Conservation (phyloP, 1,140 invertebrate genomes). For the Tribolium madens region DNA sequence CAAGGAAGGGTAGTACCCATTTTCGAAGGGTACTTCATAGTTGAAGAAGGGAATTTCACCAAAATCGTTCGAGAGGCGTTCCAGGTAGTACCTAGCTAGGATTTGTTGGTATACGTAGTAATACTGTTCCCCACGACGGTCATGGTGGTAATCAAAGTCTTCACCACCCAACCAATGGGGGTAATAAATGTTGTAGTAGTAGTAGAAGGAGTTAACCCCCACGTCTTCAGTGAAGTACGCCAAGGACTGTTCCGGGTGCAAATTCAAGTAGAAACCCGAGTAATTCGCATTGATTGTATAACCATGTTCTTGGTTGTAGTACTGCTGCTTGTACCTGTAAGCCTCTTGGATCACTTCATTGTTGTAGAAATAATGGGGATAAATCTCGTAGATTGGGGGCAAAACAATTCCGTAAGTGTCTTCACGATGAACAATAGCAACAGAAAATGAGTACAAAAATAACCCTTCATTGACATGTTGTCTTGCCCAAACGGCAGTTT, state of each 20-base stretch:
- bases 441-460: constrained; percentile 74
- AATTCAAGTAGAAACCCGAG: constrained; percentile 65
- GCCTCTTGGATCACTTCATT: constrained; percentile 72
- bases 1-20: constrained; percentile 76
- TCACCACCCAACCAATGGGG: constrained; percentile 75
- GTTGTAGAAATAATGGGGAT: constrained; percentile 75
- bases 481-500: constrained; percentile 74
- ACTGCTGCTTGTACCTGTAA: constrained; percentile 69
- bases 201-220: constrained; percentile 78
- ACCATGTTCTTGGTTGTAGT: constrained; percentile 58
- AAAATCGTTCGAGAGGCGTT: constrained; percentile 74
- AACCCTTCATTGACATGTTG: constrained; percentile 73
- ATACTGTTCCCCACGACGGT: constrained; percentile 74
- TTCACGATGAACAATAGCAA: constrained; percentile 72
- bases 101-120: constrained; percentile 74
- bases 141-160: constrained; percentile 66
- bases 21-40: constrained; percentile 68
- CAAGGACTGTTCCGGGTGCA: constrained; percentile 69
- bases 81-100: constrained; percentile 75
- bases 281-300: constrained; percentile 68
- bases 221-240: constrained; percentile 82
- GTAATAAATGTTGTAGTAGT: constrained; percentile 73
- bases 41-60: constrained; percentile 72
- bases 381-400: constrained; percentile 77
- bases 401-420: constrained; percentile 73